Base-by-base conservation (phyloP, 2,888 invertebrate species). In the Nephrocerus scutellatus region DNA sequence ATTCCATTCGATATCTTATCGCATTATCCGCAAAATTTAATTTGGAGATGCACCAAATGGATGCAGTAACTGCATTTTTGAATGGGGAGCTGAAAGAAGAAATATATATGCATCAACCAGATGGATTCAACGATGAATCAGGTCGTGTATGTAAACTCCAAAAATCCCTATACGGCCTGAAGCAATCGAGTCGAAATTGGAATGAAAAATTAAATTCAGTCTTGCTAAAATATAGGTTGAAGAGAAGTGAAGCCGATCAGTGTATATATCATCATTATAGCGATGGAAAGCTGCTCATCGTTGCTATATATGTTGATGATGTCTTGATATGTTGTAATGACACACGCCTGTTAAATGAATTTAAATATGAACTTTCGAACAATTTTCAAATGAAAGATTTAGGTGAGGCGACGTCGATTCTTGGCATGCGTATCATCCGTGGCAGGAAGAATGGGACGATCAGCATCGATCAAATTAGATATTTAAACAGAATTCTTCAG, bases 161-260 rank as follows among this genome's bases (percentile, higher is more conserved):
- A 2, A 49, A 47, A 29, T 39, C 42, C 3, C 23, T 47, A 7
- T 49, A 49, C 33, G 44, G 46, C 9, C 15, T 45, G 8, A 46
- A 44, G 21, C 43, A 43, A 24, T 30, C 29, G 15, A 39, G 30
- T 25, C 28, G 36, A 6, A 23, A 39, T 8, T 40, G 38, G 31
- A 35, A 41, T 14, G 25, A 44, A 9, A 19, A 10, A 10, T 16
- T 44, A 16, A 35, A 35, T 24, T 10, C 10, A 10, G 41, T 32
- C 18, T 31, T 41, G 6, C 41, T 42, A 6, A 2, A 36, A 19
- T 37, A 30, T 34, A 41, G 37, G 8, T 30, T 41, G n/a, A 34
- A 20, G 10, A 28, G 30, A 5, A 19, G 22, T 19, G 25, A 31
- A 15, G 35, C 22, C 13, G 29, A 35, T 29, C 32, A 33, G 18